Percentiles rank a stretch among this genome's conserved stretches.
Evolutionary conservation across 2,888 invertebrate genomes (phyloP).

Genomic region (Apamea monoglypha): DNA sequence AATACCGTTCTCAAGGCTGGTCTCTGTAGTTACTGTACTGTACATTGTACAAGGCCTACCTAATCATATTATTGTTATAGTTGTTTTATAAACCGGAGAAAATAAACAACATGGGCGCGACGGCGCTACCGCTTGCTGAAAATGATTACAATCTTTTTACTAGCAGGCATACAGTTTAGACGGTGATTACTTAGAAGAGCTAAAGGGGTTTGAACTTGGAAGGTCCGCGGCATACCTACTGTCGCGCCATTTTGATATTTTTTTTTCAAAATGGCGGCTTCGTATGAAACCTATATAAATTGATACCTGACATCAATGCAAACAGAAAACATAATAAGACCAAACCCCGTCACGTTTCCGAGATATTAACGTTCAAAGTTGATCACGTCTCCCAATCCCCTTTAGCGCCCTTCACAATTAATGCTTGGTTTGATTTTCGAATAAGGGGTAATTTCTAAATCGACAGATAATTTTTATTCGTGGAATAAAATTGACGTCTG

Average conservation of each 20-base stretch:
- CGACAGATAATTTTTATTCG: too few relatives aligned
- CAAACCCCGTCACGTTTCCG: too few relatives aligned
- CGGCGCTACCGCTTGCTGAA: not conserved
- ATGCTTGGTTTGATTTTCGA: not conserved
- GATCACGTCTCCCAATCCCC: not conserved
- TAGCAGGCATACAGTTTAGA: not conserved
- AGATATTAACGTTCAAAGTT: not conserved
- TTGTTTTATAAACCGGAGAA: conserved; percentile 1
- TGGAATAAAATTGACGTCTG: too few relatives aligned
- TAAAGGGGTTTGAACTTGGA: too few relatives aligned
- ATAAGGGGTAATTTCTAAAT: too few relatives aligned
- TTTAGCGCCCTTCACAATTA: not conserved
- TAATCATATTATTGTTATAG: not conserved
- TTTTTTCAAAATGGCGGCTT: not conserved
- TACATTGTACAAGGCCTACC: not conserved
- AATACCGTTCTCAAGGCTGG: not conserved
- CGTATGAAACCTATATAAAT: too few relatives aligned
- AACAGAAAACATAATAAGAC: too few relatives aligned
- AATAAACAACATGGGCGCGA: not conserved
- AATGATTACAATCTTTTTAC: not conserved
- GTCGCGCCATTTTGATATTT: not conserved
- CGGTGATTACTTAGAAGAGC: too few relatives aligned
- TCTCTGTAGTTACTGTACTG: not conserved
- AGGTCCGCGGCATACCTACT: too few relatives aligned
- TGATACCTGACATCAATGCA: too few relatives aligned